Evolutionary conservation across 2,888 invertebrate genomes (phyloP), one percentile per base, ranked within the genome.

Genomic region (Ornithoptera alexandrae): DNA sequence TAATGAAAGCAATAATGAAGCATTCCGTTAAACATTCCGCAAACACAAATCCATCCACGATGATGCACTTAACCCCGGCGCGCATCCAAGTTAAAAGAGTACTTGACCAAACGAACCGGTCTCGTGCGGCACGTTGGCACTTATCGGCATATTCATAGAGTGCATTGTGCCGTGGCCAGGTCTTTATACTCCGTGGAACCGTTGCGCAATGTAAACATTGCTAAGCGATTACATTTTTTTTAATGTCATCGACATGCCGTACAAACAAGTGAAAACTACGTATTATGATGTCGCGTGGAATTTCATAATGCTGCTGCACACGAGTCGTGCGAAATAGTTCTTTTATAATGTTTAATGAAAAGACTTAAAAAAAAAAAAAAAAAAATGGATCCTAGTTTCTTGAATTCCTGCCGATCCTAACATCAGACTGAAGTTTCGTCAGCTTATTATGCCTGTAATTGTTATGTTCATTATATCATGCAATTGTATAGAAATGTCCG

Each of bases 191-290:
- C 15, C 56, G 7, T 12, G 30, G 60, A 67, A 67, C 30, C 7
- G 18, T 18, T 62, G 67, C 42, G 61, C 61, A 62, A 62, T 56
- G 67, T 67, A 67, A 67, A 67, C 56, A 67, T 67, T 59, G 65
- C 7, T 46, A 18, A 10, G n/a, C 39, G 56, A 67, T 67, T 67
- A 67, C 39, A n/a, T 66, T 59, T 39, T 39, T 22, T 66, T 60
- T 66, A 56, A 62, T 56, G 61, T 56, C 61, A 62, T 56, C 67
- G 56, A 67, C 67, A 42, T 57, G 57, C 39, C 53, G 20, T 24
- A 46, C 59, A 62, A 60, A 69, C 67, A 63, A 58, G 53, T 53
- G n/a, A 18, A 53, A 53, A 39, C 39, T 39, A 10, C 39, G 39
- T 10, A 10, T 39, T 39, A 39, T 10, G 39, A 39, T 39, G 39